Percentiles rank a stretch among this genome's conserved stretches.
Evolutionary conservation across 2,113 vertebrate genomes (phyloP).

Genomic region (Rhineura floridana): DNA sequence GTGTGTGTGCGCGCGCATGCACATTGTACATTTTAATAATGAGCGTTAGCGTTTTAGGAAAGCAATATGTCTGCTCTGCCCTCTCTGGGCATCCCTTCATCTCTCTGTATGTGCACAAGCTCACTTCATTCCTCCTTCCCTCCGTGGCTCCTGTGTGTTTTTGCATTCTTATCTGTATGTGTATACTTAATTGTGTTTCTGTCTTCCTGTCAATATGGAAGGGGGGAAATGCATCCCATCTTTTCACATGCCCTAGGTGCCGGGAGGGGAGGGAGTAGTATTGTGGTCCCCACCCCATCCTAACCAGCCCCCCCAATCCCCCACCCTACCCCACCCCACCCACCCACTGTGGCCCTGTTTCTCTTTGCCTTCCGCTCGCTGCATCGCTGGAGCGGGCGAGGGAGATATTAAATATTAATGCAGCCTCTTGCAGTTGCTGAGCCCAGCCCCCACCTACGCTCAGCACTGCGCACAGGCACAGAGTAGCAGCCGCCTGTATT

Average conservation of each 20-base stretch:
- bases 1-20: not conserved
- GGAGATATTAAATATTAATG: conserved; percentile 48
- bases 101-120: not conserved
- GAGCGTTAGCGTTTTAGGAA: not conserved
- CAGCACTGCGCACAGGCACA: conserved; percentile 21
- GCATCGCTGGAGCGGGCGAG: conserved; percentile 26
- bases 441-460: conserved; percentile 7
- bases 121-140: not conserved
- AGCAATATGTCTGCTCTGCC: not conserved
- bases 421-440: conserved; percentile 32
- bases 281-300: not conserved
- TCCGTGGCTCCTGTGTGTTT: not conserved
- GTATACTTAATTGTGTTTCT: not conserved
- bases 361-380: conserved; percentile 13
- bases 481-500: not conserved
- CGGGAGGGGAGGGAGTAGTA: not conserved
- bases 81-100: not conserved
- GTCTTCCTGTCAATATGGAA: not conserved
- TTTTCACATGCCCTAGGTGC: not conserved
- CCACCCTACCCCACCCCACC: not conserved
- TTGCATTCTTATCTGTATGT: not conserved
- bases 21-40: not conserved
- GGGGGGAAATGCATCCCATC: not conserved
- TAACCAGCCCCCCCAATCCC: not conserved
- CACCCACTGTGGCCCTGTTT: not conserved